phyloP scores from a whole-genome alignment of 2,113 vertebrate genomes.

The Phylloscopus trochiloides region DNA sequence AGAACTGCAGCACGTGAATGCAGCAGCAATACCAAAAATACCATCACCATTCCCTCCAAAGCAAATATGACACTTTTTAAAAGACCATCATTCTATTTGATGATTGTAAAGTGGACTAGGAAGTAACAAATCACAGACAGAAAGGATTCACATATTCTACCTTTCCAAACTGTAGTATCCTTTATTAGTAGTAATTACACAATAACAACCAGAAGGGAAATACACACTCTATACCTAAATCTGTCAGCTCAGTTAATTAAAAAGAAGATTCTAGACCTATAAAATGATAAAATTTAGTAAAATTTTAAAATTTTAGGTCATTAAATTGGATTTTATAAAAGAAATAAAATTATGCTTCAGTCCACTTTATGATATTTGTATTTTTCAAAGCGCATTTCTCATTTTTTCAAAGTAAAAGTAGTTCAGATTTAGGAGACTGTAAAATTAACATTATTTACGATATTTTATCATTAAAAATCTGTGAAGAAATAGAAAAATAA shows the following conservation, averaged over 20 bases:
- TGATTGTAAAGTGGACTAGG: neutral
- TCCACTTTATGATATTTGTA: conserved; percentile 46
- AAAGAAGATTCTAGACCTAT: conserved; percentile 84
- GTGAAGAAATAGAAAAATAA: conserved; percentile 21
- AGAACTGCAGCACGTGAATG: neutral
- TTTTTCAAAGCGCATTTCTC: conserved; percentile 57
- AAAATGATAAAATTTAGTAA: conserved; percentile 82
- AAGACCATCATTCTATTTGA: neutral
- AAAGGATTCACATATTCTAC: conserved; percentile 48
- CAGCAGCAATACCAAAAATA: neutral
- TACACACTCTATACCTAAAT: conserved; percentile 81
- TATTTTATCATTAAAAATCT: conserved; percentile 34
- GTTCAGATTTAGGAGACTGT: conserved; percentile 22
- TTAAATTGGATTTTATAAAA: conserved; percentile 59
- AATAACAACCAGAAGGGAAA: conserved; percentile 83
- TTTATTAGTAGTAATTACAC: conserved; percentile 86
- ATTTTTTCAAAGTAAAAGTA: conserved; percentile 31
- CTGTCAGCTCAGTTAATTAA: conserved; percentile 88
- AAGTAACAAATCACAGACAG: neutral
- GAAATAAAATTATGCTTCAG: conserved; percentile 39
- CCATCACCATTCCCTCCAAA: neutral
- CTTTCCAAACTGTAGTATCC: conserved; percentile 79
- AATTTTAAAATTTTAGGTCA: conserved; percentile 42
- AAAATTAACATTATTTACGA: conserved; percentile 54
- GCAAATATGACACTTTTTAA: neutral